These are phyloP conservation scores for Siniperca obscura DNA, from an alignment of 2,797 vertebrate genomes.

Conservation along the genomic window DNA sequence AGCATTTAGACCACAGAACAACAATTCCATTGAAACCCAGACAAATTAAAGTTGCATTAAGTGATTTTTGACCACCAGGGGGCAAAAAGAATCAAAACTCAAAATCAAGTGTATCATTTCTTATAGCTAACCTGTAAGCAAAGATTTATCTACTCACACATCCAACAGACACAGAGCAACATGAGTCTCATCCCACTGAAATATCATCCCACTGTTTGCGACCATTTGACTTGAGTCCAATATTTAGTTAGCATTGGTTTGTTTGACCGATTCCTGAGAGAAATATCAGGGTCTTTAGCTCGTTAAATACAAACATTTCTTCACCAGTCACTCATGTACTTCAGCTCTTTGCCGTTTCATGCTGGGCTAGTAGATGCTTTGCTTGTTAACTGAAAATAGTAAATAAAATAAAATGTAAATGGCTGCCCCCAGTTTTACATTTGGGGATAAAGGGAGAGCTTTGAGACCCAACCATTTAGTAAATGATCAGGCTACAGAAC, in stretches of 20 bases:
- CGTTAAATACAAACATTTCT: neutral
- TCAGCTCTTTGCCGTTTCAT: neutral
- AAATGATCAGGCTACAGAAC: slow-evolving; percentile 5
- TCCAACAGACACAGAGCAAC: neutral
- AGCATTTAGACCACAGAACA: neutral
- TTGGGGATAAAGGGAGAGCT: neutral
- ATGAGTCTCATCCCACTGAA: neutral
- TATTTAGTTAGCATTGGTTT: neutral
- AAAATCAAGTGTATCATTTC: neutral
- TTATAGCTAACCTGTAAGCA: neutral
- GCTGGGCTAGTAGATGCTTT: neutral
- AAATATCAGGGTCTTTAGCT: neutral
- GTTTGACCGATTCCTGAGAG: neutral
- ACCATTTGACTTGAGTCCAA: neutral
- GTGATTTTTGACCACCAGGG: neutral
- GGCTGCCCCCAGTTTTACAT: neutral
- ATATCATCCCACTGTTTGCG: neutral
- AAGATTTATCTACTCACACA: neutral
- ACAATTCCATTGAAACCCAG: neutral
- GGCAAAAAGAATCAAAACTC: neutral
- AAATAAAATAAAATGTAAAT: neutral
- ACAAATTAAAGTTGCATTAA: neutral
- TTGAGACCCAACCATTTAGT: neutral
- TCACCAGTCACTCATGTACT: neutral
- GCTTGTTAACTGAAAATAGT: slow-evolving; percentile 16